phyloP scores from a whole-genome alignment of 1,140 invertebrate species.

The Drosophila ambigua region DNA sequence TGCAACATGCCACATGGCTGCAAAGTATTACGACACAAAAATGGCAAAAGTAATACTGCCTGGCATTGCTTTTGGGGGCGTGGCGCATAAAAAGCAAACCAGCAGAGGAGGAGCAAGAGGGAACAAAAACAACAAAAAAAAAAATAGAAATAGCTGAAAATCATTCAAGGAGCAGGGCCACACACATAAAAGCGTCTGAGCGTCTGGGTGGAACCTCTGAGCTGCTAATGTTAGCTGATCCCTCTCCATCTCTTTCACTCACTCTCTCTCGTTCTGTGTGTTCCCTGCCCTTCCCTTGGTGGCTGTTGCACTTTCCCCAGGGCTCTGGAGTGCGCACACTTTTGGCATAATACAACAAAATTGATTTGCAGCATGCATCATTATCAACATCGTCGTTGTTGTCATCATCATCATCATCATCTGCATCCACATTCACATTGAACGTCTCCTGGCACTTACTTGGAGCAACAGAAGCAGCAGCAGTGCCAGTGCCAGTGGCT shows the following conservation, averaged over 20 bases:
- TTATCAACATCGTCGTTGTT: conserved; percentile 65
- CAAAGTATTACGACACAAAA: conserved; percentile 72
- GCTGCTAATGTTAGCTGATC: conserved; percentile 37
- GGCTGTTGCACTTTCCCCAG: conserved; percentile 37
- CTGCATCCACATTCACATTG: conserved; percentile 4
- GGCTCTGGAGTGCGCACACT: conserved; percentile 60
- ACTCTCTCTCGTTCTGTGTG: conserved; percentile 2
- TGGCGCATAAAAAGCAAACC: conserved; percentile 36
- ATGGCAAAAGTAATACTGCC: conserved; percentile 22
- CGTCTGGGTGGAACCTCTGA: conserved; percentile 61
- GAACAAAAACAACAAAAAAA: conserved; percentile 19
- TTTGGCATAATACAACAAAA: conserved; percentile 81
- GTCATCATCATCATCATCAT: conserved; percentile 19
- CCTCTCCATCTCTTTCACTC: conserved; percentile 9
- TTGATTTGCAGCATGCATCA: conserved; percentile 80
- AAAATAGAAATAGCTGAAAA: conserved; percentile 62
- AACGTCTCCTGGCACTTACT: conserved; percentile 57
- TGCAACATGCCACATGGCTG: conserved; percentile 63
- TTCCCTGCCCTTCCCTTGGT: neutral
- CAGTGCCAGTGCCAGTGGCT: neutral
- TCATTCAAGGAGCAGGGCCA: conserved; percentile 55
- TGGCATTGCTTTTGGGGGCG: conserved; percentile 46
- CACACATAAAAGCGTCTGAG: conserved; percentile 69
- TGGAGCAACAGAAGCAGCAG: conserved; percentile 19
- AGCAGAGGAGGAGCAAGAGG: neutral